Base-by-base conservation (phyloP, 2,888 invertebrate species). In the Ochropacha duplaris region DNA sequence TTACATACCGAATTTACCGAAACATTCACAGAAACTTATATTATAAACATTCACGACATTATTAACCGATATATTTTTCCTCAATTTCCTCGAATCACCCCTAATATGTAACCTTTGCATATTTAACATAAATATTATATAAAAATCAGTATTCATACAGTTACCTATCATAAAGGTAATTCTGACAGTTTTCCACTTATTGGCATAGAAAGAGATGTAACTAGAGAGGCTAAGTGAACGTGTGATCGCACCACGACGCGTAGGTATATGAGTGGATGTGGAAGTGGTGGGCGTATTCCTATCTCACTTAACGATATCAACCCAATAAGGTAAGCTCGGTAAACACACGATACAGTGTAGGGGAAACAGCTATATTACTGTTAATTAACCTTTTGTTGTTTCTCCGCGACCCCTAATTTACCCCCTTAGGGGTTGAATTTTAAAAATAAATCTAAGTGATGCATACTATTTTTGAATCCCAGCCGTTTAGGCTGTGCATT, bases 311-410 rank as follows among this genome's bases (percentile, higher is more conserved):
- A 31, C 52, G 52, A 31, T 52, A 52, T 52, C 52, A 22, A 52
- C 12, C 52, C 34, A 63, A 62, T 68, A 65, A 68, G 68, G 65
- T 62, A 55, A 65, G 65, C 62, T 64, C 55, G 54, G 59, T 64
- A 68, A 59, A 68, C 65, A 68, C 49, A 55, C 44, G 22, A 1
- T 6, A 52, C 52, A 52, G 31, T 3, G 9, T 51, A 51, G n/a
- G 19, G 4, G 28, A 28, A 9, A n/a, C 16, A 44, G 44, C 9
- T 44, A 2, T 0, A 5, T 19, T 19, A 44, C 16, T 19, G 19
- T 19, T n/a, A 6, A 2, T 31, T 31, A 9, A 9, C 2, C 2
- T 28, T 31, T 6, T 12, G 2, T n/a, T n/a, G n/a, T n/a, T n/a
- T n/a, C n/a, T n/a, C n/a, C n/a, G n/a, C n/a, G n/a, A n/a, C n/a